Evolutionary conservation across 2,888 invertebrate species (phyloP), one percentile per base, ranked within the genome.

Genomic region (Caenorhabditis macrosperma): DNA sequence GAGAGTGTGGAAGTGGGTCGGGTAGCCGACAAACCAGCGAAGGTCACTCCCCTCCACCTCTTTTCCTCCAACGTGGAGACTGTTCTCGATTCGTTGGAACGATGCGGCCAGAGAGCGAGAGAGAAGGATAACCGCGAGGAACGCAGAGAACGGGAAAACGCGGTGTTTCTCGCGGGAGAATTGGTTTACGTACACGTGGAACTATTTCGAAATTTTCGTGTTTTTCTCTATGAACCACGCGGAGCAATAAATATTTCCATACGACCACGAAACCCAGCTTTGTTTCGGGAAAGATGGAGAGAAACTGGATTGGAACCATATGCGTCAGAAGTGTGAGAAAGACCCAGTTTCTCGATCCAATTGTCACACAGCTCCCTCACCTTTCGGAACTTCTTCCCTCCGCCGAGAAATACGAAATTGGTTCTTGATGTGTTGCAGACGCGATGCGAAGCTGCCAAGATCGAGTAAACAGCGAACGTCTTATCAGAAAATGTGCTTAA

Each of bases 1-100:
- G 52, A 54, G 41, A 61, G 61, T 52, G 54, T 54, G 41, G 68
- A 77, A 77, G 63, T 68, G 61, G 74, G 74, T 74, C 74, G 74
- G 69, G 52, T 38, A 50, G 41, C 41, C 22, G 57, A 9, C 28
- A 30, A 30, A 20, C n/a, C 41, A 38, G 15, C 63, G 71, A 59
- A 74, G 74, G 74, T 74, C 74, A 66, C 66, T 66, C 52, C 48
- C 44, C 63, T 26, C 69, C 69, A 69, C 61, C 57, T 52, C 55
- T 33, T 46, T 57, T 20, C 72, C 46, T 72, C 72, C 72, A 72
- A 26, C 72, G 72, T 72, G 72, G 72, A 67, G 24, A 30, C 57
- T 63, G 61, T 71, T 71, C 63, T 26, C 48, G 24, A 59, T 33
- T 41, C 38, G 63, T 71, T 54, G 72, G 57, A 63, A 72, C 63